Conservation (phyloP, 2,888 invertebrate genomes). For the Sminthurinus aureus region DNA sequence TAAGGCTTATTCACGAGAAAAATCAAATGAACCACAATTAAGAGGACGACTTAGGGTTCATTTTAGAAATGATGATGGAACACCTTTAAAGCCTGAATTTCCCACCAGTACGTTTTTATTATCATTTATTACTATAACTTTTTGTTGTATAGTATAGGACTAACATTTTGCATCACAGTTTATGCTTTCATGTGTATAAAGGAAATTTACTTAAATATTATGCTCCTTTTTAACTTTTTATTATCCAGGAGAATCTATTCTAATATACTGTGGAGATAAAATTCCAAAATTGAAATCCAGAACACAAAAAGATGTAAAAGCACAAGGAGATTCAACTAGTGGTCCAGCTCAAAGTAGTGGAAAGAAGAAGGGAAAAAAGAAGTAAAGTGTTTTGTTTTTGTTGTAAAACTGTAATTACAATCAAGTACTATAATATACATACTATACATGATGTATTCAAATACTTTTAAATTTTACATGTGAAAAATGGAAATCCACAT, state of each 20-base stretch:
- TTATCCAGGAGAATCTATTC: conserved; percentile 73
- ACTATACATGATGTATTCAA: no score
- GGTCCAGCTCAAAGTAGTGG: conserved; percentile 56
- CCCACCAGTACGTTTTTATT: conserved; percentile 68
- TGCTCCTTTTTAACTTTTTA: no score
- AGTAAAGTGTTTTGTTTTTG: conserved; percentile 44
- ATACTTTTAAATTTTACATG: no score
- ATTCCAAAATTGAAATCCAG: conserved; percentile 91
- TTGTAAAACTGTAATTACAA: not conserved
- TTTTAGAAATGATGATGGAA: conserved; percentile 87
- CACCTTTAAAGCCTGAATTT: conserved; percentile 74
- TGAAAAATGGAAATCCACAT: no score
- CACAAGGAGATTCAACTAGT: conserved; percentile 55
- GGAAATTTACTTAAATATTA: conserved; percentile 29
- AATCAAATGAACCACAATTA: conserved; percentile 84
- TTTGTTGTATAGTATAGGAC: not conserved
- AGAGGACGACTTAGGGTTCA: conserved; percentile 93
- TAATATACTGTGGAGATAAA: conserved; percentile 79
- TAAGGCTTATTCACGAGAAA: conserved; percentile 89
- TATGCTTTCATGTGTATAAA: not conserved
- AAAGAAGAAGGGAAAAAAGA: conserved; percentile 63
- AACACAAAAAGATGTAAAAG: conserved; percentile 67
- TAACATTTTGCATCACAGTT: not conserved
- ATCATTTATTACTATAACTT: not conserved
- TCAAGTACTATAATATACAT: not conserved